Evolutionary conservation across 1,140 invertebrate genomes (phyloP).

Genomic region (Caerostris darwini): DNA sequence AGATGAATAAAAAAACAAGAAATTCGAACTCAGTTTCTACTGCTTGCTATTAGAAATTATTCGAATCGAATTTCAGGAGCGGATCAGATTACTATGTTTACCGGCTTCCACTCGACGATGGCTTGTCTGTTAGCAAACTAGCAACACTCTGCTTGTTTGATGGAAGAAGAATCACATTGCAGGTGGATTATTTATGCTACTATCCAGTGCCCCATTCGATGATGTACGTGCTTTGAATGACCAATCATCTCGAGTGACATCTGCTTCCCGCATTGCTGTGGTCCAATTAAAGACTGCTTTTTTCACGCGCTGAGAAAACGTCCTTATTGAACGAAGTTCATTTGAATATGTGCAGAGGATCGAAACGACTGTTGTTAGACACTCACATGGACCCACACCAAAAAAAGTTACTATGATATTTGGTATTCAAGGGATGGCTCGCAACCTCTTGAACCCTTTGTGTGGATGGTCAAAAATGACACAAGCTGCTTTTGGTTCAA

Average conservation of each 20-base stretch:
- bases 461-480: neutral
- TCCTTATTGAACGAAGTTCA: neutral
- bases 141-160: neutral
- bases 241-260: constrained; percentile 55
- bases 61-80: too few relatives aligned
- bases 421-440: neutral
- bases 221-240: constrained; percentile 50
- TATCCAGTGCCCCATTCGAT: constrained; percentile 24
- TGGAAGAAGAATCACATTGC: neutral
- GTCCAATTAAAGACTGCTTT: constrained; percentile 62
- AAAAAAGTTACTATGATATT: neutral
- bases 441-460: neutral
- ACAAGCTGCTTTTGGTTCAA: neutral
- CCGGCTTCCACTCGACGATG: neutral
- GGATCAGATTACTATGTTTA: neutral
- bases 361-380: neutral
- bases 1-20: constrained; percentile 30
- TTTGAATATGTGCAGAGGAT: constrained; percentile 63
- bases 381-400: constrained; percentile 6
- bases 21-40: neutral
- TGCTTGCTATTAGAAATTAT: neutral
- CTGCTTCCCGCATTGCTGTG: constrained; percentile 64
- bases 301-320: constrained; percentile 20
- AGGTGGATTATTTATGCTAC: constrained; percentile 39
- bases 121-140: neutral